Evolutionary conservation across 2,113 vertebrate species (phyloP), one percentile per base, ranked within the genome.

Genomic region (Anhinga rufa): DNA sequence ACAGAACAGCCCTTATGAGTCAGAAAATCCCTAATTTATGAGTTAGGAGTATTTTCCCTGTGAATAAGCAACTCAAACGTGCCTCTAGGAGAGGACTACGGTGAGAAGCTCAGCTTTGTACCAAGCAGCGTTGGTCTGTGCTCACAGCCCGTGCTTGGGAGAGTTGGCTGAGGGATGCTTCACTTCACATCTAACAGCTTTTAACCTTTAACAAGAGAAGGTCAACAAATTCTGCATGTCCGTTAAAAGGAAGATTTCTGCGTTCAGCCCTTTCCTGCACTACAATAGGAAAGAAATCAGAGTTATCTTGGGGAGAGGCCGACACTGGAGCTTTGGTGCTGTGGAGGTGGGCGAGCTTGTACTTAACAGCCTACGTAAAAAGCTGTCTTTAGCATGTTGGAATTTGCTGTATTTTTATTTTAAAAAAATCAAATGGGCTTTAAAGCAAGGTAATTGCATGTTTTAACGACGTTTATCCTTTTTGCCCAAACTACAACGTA

Each of bases 1-100:
- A 4, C 44, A 44, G 48, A 49, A 15, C 32, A 69, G 36, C 51
- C 15, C 28, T 20, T 17, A 8, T 0, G 70, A 42, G 42, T 22
- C 28, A 54, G 22, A 62, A 51, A 62, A 52, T 21, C 40, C 40
- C 21, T 4, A 0, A n/a, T 54, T 75, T 12, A 1, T 22, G 71
- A 58, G 4, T 20, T 10, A 29, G 80, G 54, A 86, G 3, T 22
- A 5, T 22, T 51, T 68, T 17, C 42, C 24, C 51, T 9, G 29
- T 6, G 52, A 49, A 10, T 4, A 17, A 62, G 9, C 46, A 57
- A 31, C 55, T 57, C 0, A 0, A 17, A 21, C 1, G 6, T 29
- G 38, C 28, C 40, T 62, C 17, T 29, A 7, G 86, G 69, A 65
- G 40, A 77, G 71, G 34, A 60, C 51, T 28, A 14, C 19, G 55